Evolutionary conservation across 35 echinoderm and acorn worm genomes (phyloP), one percentile per base, ranked within the genome.

Genomic region (Patiria miniata): DNA sequence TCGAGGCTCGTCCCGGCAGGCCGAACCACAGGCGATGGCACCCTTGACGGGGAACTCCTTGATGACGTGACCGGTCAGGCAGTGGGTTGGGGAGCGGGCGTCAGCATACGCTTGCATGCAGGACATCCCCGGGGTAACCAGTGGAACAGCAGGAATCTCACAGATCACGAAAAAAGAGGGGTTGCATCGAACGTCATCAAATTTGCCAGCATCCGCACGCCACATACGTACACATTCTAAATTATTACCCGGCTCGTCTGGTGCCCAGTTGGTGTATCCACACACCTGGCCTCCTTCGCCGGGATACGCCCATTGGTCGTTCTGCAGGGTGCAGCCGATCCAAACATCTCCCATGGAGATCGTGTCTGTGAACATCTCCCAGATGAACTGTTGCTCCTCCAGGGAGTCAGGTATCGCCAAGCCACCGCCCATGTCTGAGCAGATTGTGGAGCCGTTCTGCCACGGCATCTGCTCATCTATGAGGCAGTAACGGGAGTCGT

Each of bases 51-150:
- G 8, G 7, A 69, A 69, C 61, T 69, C 61, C 29, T 69, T 69
- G 61, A 69, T 69, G 61, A 69, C 61, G 34, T 69, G 61, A 69
- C 61, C 61, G 26, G 61, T 69, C 61, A 69, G 61, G 61, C 61
- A 69, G 61, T 69, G 61, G 61, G 18, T 32, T 69, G 61, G 23
- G 61, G 34, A 69, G 61, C 61, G 61, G 61, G 23, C 26, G 30
- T 69, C 34, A 3, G 61, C 14, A 7, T 69, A 26, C 34, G 61
- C 61, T 69, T 69, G 29, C 61, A 69, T 17, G 61, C 61, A 69
- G 12, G 42, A 47, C 42, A 47, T 47, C 42, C 42, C 42, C 12
- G 42, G 42, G 42, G 42, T 47, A 12, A 47, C 42, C 42, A 47
- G 4, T 12, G 42, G 42, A 6, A 47, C 4, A 12, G 42, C 42